Conservation (phyloP, 2,888 invertebrate species). For the Apodemia hepburni region DNA sequence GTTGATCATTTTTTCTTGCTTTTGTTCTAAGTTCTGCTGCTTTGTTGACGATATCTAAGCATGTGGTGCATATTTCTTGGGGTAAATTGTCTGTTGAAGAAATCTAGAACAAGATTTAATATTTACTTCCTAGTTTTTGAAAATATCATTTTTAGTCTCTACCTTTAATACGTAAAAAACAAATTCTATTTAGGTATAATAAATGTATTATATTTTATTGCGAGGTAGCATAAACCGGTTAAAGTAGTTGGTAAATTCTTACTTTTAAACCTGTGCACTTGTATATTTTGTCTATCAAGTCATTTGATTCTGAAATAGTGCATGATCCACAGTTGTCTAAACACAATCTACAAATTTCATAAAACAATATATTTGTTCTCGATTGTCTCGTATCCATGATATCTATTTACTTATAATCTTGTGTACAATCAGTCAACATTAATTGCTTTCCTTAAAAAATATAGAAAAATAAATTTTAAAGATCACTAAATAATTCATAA, state of each 20-base stretch:
- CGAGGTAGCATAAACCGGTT: too few relatives aligned
- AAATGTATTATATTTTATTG: neutral
- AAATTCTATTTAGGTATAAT: too few relatives aligned
- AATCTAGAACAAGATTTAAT: conserved; percentile 25
- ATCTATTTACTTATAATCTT: neutral
- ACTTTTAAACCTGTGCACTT: conserved; percentile 29
- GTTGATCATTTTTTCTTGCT: conserved; percentile 44
- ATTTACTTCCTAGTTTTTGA: neutral
- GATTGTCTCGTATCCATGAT: conserved; percentile 21
- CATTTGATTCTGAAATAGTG: conserved; percentile 26
- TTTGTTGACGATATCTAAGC: conserved; percentile 42
- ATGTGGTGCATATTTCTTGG: conserved; percentile 47
- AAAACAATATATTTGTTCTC: conserved; percentile 23
- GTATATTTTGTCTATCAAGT: conserved; percentile 26
- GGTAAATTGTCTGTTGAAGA: conserved; percentile 45
- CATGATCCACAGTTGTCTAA: conserved; percentile 26
- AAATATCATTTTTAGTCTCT: too few relatives aligned
- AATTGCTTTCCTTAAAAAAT: too few relatives aligned
- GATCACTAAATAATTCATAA: too few relatives aligned
- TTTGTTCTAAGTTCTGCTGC: conserved; percentile 41
- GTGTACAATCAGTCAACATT: neutral
- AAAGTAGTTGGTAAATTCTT: neutral
- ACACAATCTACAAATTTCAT: conserved; percentile 30
- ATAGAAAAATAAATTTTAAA: too few relatives aligned
- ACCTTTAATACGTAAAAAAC: too few relatives aligned